Base-by-base conservation (phyloP, 2,888 invertebrate genomes). In the Nymphalis polychloros region DNA sequence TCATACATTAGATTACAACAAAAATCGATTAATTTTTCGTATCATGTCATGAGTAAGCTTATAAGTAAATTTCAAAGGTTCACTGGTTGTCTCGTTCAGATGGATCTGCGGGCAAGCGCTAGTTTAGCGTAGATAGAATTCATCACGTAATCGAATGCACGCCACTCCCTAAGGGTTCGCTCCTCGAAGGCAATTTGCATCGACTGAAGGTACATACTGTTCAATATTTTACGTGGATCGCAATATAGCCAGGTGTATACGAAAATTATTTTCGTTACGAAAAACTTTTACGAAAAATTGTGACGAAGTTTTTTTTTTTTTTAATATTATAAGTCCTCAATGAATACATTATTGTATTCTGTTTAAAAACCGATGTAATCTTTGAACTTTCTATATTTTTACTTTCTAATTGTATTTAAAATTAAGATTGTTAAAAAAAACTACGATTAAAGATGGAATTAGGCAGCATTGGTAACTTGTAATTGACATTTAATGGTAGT, bases 101-200 rank as follows among this genome's bases (percentile, higher is more conserved):
- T 55, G 53, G 53, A 46, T 35, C 61, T 49, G 63, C 62, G 67
- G 69, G 69, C 46, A 46, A 27, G 52, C 64, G 62, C 69, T 71
- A 71, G 71, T 64, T 67, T 63, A 69, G 62, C 64, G 64, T 64
- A 72, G 69, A 69, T 72, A 69, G 71, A 74, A 78, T 78, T 79
- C 76, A 79, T 79, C 81, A 78, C 79, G 78, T 81, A 81, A 81
- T 82, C 77, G 79, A 80, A 81, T 78, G 79, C 79, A 79, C 77
- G 77, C 73, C 72, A 71, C 72, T 74, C 78, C 76, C 78, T 47
- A 67, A 70, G 78, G 80, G 74, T 69, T 69, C 66, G 47, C 74
- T 70, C 72, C 70, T 70, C 72, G 72, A 73, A 76, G 77, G 76
- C 79, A 81, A 81, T 81, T 81, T 81, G 79, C 79, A 79, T 77